phyloP scores from a whole-genome alignment of 2,888 invertebrate genomes.

The Hyles lineata region DNA sequence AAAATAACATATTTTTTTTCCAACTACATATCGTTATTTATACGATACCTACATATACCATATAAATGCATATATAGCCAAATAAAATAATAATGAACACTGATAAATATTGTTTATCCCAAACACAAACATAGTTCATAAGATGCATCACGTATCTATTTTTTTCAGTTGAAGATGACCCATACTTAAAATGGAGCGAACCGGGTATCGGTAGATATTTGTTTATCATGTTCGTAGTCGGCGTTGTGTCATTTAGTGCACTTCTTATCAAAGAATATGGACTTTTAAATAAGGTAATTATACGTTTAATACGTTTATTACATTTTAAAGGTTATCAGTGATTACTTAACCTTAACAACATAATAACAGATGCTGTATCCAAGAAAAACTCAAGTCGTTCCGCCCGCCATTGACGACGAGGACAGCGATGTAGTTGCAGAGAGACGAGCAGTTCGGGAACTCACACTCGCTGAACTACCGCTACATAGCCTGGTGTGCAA shows the following conservation, averaged over 20 bases:
- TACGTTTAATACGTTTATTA: not conserved
- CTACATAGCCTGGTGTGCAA: constrained; percentile 85
- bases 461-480: constrained; percentile 65
- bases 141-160: constrained; percentile 1
- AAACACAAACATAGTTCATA: constrained; percentile 21
- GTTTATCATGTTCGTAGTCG: constrained; percentile 86
- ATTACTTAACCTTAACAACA: not conserved
- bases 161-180: constrained; percentile 73
- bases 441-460: constrained; percentile 72
- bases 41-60: too few relatives aligned
- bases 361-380: constrained; percentile 18
- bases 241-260: constrained; percentile 84
- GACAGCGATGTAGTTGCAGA: constrained; percentile 86
- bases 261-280: constrained; percentile 88
- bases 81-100: not conserved
- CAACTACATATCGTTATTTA: too few relatives aligned
- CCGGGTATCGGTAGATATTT: constrained; percentile 91
- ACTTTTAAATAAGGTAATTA: constrained; percentile 78
- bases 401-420: constrained; percentile 56
- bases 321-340: not conserved
- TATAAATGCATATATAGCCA: too few relatives aligned
- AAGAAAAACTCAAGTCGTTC: not conserved
- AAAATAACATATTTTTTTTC: too few relatives aligned
- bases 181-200: constrained; percentile 87
- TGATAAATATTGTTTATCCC: constrained; percentile 31